Conservation (phyloP, 2,888 invertebrate genomes). For the Cosmopolites sordidus region DNA sequence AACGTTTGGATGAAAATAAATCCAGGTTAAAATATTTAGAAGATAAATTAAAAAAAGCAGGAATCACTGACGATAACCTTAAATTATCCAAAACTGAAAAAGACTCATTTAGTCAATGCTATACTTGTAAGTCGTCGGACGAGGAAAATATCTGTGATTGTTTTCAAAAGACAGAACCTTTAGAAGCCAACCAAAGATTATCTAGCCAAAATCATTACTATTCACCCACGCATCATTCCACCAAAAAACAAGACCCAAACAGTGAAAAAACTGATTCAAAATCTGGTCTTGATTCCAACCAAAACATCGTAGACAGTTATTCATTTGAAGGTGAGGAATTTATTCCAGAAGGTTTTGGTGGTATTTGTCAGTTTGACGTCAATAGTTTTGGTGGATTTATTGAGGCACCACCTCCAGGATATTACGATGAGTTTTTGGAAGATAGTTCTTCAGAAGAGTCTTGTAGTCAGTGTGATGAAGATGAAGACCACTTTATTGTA, state of each 20-base stretch:
- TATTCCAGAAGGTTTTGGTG: constrained; percentile 28
- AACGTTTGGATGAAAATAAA: constrained; percentile 45
- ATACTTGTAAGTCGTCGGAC: background rate
- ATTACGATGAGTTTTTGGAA: constrained; percentile 46
- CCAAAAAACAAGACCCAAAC: no score
- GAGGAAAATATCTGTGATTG: background rate
- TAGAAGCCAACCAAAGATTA: background rate
- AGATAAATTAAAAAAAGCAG: constrained; percentile 43
- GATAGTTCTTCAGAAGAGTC: constrained; percentile 27
- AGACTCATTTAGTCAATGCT: background rate
- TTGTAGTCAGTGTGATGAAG: constrained; percentile 32
- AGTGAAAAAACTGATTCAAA: background rate
- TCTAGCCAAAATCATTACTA: background rate
- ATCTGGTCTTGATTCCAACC: constrained; percentile 28
- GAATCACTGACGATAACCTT: constrained; percentile 35
- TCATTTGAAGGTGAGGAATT: constrained; percentile 19
- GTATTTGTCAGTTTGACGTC: constrained; percentile 43
- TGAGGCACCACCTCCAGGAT: constrained; percentile 32
- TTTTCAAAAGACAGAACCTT: background rate
- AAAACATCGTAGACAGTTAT: constrained; percentile 27
- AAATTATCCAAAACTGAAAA: background rate
- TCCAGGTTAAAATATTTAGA: constrained; percentile 52
- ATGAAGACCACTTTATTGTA: constrained; percentile 26
- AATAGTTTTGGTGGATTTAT: constrained; percentile 34
- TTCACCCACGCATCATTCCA: background rate